Conservation (phyloP, 2,888 invertebrate species). For the Ceriagrion tenellum region DNA sequence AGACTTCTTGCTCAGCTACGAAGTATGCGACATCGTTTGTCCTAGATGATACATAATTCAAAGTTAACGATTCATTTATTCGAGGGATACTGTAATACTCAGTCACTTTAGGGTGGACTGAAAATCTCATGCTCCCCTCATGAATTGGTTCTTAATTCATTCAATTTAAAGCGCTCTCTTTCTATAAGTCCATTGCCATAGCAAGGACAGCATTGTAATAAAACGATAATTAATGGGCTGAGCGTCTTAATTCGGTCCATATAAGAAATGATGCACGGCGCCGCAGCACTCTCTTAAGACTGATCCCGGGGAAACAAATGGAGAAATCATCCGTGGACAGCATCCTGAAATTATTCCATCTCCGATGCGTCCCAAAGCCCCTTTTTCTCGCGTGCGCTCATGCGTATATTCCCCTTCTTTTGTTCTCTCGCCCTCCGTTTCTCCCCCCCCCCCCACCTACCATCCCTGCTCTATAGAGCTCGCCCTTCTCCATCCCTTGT, state of each 20-base stretch:
- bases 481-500: not conserved
- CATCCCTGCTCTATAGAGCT: not conserved
- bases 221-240: not conserved
- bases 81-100: too few species aligned
- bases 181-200: not conserved
- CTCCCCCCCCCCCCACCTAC: not conserved
- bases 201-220: not conserved
- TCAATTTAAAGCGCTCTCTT: not conserved
- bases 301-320: not conserved
- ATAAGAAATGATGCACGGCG: not conserved
- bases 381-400: not conserved
- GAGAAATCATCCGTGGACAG: not conserved
- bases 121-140: not conserved
- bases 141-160: not conserved
- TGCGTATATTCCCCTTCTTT: not conserved
- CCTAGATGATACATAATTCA: too few species aligned
- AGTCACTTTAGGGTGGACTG: not conserved
- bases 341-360: not conserved
- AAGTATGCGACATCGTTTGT: too few species aligned
- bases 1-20: too few species aligned
- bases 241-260: not conserved
- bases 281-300: not conserved
- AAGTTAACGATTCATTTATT: too few species aligned
- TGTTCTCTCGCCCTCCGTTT: not conserved
- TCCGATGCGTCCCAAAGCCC: not conserved